Base-by-base conservation (phyloP, 2,888 invertebrate species). In the Scaptomyza caliginosa region DNA sequence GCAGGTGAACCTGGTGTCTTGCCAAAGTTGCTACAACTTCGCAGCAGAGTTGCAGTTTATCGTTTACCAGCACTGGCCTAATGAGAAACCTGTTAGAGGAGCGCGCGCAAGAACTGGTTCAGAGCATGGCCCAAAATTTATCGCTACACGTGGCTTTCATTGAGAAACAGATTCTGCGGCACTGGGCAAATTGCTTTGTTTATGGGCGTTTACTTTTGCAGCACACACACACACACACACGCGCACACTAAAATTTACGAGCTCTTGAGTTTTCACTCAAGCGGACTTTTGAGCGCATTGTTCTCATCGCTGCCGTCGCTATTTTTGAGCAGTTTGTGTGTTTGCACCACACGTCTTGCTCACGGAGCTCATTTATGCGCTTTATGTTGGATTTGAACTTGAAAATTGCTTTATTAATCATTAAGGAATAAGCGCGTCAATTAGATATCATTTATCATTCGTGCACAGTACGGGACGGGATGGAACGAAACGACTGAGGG, bases 161-260 rank as follows among this genome's bases (percentile, higher is more conserved):
- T 84, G 85, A 84, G 88, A 77, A 88, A 79, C 79, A 49, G 67
- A 66, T 63, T 78, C 70, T 57, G 56, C 57, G 52, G 65, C 76
- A 43, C 63, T 73, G 57, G 66, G 74, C 77, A 83, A 87, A 86
- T 60, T 68, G 71, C 64, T 88, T 90, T 90, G 89, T 90, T 90
- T 90, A 90, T 90, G 90, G 90, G 90, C 90, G 90, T 90, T 89
- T 84, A 90, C 90, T 82, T 86, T 86, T 80, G 24, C 80, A 66
- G 74, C 78, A 66, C 58, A 32, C 39, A 30, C 67, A 34, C 34
- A 34, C 2, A 16, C 16, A 8, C 16, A 34, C 34, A 34, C 34
- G 11, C 11, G 11, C 10, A 11, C 11, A 10, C 28, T 3, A 50
- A 71, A 66, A 81, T 87, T 81, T 87, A 81, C 83, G 88, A 82